phyloP scores from a whole-genome alignment of 1,140 invertebrate genomes.

The Neomicropteryx cornuta region DNA sequence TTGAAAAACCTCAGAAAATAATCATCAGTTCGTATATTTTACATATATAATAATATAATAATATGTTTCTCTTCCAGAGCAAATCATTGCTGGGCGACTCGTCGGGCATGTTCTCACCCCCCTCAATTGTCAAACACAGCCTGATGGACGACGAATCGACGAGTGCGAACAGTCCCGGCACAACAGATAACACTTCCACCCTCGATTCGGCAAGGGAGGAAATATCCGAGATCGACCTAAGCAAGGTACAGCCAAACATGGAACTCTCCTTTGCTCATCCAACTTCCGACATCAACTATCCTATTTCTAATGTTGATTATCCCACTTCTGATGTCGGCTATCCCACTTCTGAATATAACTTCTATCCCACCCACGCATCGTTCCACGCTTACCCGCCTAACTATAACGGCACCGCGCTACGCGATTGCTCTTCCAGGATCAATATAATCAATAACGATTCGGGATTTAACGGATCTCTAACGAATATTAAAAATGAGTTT shows the following conservation, averaged over 20 bases:
- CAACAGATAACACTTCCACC: conserved; percentile 10
- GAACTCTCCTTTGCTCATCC: conserved; percentile 32
- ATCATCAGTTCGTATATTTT: no score
- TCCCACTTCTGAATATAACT: not conserved
- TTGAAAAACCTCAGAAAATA: no score
- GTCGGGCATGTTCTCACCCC: conserved; percentile 74
- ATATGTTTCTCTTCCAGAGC: conserved; percentile 52
- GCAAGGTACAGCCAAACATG: conserved; percentile 43
- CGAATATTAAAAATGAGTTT: no score
- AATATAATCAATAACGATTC: conserved; percentile 5
- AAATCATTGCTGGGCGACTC: conserved; percentile 71
- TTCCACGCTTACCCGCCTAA: not conserved
- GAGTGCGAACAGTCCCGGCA: conserved; percentile 27
- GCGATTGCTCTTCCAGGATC: no score
- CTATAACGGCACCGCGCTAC: no score
- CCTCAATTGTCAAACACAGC: conserved; percentile 61
- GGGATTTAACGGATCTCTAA: not conserved
- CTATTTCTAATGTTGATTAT: conserved; percentile 3
- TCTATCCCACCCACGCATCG: no score
- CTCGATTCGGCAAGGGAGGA: conserved; percentile 8
- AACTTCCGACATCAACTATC: no score
- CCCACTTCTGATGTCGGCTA: not conserved
- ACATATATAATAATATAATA: no score
- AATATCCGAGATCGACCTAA: conserved; percentile 20
- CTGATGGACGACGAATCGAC: conserved; percentile 37